Evolutionary conservation across 2,113 vertebrate genomes (phyloP).

Genomic region (Chlorodrepanis virens): DNA sequence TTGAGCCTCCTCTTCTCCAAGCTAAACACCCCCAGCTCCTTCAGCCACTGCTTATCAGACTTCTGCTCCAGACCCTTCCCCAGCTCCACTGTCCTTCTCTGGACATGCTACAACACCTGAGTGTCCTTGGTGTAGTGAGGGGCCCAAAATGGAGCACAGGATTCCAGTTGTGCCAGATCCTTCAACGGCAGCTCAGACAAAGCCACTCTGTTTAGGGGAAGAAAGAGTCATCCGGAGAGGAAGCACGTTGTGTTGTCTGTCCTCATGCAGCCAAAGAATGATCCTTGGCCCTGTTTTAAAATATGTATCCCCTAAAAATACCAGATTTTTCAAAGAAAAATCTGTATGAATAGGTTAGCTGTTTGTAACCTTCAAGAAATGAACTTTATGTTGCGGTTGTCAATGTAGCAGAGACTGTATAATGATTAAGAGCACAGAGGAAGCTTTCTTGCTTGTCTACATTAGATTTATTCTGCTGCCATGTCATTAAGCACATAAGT

Average conservation of each 20-base stretch:
- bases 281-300: neutral
- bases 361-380: neutral
- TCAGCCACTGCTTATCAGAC: neutral
- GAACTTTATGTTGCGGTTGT: neutral
- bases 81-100: neutral
- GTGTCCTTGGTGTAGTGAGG: neutral
- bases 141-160: neutral
- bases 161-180: neutral
- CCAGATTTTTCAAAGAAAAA: neutral
- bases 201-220: neutral
- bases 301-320: neutral
- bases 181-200: neutral
- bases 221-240: neutral
- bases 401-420: neutral
- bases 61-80: neutral
- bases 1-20: neutral
- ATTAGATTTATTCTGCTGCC: constrained; percentile 8
- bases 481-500: neutral
- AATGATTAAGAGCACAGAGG: neutral
- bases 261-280: neutral
- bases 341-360: neutral
- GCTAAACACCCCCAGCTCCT: neutral
- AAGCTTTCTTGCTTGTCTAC: constrained; percentile 18
- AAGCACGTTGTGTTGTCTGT: neutral
- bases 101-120: neutral